Base-by-base conservation (phyloP, 2,113 vertebrate species). In the Gyps fulvus region DNA sequence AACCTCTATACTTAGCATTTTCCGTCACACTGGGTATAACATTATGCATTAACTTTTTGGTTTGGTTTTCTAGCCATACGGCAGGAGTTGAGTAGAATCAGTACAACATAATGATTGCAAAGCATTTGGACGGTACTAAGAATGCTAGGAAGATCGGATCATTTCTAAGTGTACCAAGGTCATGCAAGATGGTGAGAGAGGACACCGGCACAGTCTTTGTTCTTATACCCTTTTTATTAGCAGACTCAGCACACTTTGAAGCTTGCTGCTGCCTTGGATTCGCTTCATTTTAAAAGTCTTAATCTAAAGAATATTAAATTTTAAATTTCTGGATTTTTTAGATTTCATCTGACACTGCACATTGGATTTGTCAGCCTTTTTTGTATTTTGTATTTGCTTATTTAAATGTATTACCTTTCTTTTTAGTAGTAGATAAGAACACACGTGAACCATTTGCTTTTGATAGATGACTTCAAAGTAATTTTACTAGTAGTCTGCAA, bases 61-160 rank as follows among this genome's bases (percentile, higher is more conserved):
- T 71, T 95, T 98, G 92, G 87, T 85, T 97, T 97, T 85, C 83
- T 91, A 99, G 99, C 99, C 97, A 99, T 99, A 98, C 99, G 99
- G 99, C 99, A 99, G 98, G 99, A 99, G 98, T 98, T 99, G 91
- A 99, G 99, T 91, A 98, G 99, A 96, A 99, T 99, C 98, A 98
- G 99, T 97, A 99, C 99, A 94, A 99, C 99, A 92, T 99, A 99
- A 98, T 98, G 96, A 95, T 96, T 87, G 93, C 89, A 90, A 90
- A 94, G 63, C 85, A 32, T 86, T 90, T 23, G 84, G 95, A 96
- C 94, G 95, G 96, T 95, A 95, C 93, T 77, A 57, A 65, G 94
- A 94, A 95, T 94, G 93, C 95, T 97, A 94, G 98, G 97, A 96
- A 97, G 94, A 96, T 15, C 77, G 97, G 97, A 98, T 98, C 93